A percentile compares a stretch with the other conserved stretches of the same genome.
These are phyloP conservation scores for Trichonephila inaurata DNA, from an alignment of 1,140 invertebrate genomes.

Conservation along the genomic window DNA sequence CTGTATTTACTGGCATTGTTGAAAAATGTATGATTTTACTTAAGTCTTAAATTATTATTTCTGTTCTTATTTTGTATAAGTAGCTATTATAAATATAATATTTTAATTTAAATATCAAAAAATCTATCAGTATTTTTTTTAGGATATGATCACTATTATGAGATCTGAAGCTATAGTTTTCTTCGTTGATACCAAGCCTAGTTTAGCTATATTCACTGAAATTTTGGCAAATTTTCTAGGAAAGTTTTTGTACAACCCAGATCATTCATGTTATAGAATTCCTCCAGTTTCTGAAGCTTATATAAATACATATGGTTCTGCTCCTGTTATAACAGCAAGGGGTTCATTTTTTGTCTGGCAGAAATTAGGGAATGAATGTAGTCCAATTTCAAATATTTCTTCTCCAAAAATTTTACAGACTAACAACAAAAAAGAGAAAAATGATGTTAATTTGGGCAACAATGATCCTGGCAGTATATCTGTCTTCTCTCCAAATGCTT, in stretches of 20 bases:
- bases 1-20: too few relatives aligned
- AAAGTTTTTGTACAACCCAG: not conserved
- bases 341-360: slow-evolving; percentile 1
- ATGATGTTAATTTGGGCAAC: too few relatives aligned
- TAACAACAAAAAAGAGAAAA: not conserved
- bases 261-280: not conserved
- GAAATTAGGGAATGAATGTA: not conserved
- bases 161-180: not conserved
- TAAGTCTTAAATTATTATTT: too few relatives aligned
- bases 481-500: not conserved
- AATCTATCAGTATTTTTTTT: not conserved
- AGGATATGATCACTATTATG: not conserved
- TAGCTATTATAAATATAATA: too few relatives aligned
- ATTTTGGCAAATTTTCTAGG: not conserved
- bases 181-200: not conserved
- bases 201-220: not conserved
- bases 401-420: not conserved
- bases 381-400: not conserved
- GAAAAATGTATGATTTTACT: too few relatives aligned
- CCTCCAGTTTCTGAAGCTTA: not conserved
- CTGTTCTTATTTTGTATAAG: too few relatives aligned
- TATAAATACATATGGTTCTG: not conserved
- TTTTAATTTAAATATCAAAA: too few relatives aligned
- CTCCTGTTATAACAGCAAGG: not conserved
- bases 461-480: too few relatives aligned